A percentile compares a stretch with the other conserved stretches of the same genome.
phyloP scores from a whole-genome alignment of 37 sponge, comb jelly and placozoan species.

The Eunapius fragilis region DNA sequence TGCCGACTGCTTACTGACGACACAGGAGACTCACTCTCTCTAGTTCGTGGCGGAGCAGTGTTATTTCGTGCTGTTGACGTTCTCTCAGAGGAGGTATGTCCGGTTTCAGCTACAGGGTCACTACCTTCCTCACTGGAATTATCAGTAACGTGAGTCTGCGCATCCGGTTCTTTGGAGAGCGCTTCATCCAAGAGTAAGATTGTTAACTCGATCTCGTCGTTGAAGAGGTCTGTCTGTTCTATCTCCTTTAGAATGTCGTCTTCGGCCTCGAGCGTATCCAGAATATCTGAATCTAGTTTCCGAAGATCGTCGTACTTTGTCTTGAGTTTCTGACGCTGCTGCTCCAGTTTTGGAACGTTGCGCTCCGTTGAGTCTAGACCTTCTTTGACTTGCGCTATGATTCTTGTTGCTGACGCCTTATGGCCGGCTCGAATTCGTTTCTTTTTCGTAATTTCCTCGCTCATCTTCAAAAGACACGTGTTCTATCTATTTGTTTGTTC shows the following conservation, averaged over 20 bases:
- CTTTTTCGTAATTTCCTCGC: not conserved
- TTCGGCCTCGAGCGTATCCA: not conserved
- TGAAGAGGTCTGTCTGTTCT: slow-evolving; percentile 18
- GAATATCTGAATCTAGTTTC: slow-evolving; percentile 16
- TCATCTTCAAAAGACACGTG: too few relatives aligned
- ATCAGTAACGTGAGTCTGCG: too few relatives aligned
- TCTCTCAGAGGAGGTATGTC: too few relatives aligned
- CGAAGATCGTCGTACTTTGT: not conserved
- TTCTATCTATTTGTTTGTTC: not conserved
- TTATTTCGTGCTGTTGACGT: too few relatives aligned
- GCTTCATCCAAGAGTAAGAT: too few relatives aligned
- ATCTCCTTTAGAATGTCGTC: not conserved
- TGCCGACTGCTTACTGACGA: too few relatives aligned
- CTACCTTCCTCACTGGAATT: too few relatives aligned
- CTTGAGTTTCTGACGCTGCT: not conserved
- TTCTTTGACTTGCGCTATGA: not conserved
- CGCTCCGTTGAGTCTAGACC: not conserved
- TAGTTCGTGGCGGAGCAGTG: too few relatives aligned
- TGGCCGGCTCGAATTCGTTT: slow-evolving; percentile 28
- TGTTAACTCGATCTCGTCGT: not conserved
- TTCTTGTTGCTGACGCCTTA: not conserved
- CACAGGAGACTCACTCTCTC: too few relatives aligned
- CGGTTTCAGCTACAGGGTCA: too few relatives aligned
- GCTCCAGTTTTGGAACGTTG: not conserved
- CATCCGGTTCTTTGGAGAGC: not conserved